Base-by-base conservation (phyloP, 2,888 invertebrate genomes). In the Drosophila merina region DNA sequence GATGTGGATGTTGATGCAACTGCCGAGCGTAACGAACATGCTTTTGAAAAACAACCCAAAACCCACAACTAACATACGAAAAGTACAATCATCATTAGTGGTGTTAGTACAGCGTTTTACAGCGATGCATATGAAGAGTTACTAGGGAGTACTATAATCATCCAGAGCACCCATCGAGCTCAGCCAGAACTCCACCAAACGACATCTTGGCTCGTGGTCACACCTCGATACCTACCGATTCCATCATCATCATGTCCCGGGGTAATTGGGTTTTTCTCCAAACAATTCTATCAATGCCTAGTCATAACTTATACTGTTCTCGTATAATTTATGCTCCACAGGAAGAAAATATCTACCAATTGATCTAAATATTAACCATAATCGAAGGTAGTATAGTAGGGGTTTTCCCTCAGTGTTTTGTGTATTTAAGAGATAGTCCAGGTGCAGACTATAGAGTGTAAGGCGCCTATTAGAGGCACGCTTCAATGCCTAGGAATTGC, bases 11-110 rank as follows among this genome's bases (percentile, higher is more conserved):
- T 68, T 83, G 85, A 79, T 80, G 80, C 83, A 86, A 85, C 85
- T 86, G 77, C 82, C 71, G 82, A 86, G 87, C 87, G 85, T 82
- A 85, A 85, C 85, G 87, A 86, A 84, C 85, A 82, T 73, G 84
- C 86, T 83, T 84, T 20, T 20, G 20, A 76, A 71, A 74, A 79
- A 36, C 42, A 57, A 44, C 25, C 44, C 44, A 44, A 20, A 44
- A 26, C 33, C 44, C 50, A 12, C 20, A 20, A 69, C 79, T 71
- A 68, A 63, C 67, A 58, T 36, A 36, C 40, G 58, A 48, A 31
- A 9, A 25, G 47, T 69, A 82, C 79, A 72, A 82, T 85, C 83
- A 82, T 82, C 86, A 82, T 82, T 82, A 82, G 83, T 72, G 85
- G 64, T 57, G 52, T 56, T 71, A 57, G 66, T 67, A 56, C 58